These are phyloP conservation scores for Diplogasteroides magnus DNA, from an alignment of 1,140 invertebrate genomes.

Conservation along the genomic window DNA sequence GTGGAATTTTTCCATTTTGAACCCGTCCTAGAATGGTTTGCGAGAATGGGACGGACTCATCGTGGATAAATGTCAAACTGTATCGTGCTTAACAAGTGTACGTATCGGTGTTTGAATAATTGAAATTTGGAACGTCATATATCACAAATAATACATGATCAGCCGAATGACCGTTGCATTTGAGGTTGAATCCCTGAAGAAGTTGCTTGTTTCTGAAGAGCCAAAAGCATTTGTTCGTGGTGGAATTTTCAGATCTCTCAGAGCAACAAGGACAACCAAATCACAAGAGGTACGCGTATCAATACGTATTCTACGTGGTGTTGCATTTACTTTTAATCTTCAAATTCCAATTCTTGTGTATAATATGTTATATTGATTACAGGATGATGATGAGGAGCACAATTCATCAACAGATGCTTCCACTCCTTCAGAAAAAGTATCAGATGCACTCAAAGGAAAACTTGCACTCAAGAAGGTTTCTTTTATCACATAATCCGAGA, in stretches of 20 bases:
- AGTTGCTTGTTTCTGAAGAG: slow-evolving; percentile 24
- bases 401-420: slow-evolving; percentile 13
- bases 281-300: not conserved
- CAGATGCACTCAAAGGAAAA: slow-evolving; percentile 20
- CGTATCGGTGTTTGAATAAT: too few relatives aligned
- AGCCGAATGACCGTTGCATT: not conserved
- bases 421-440: slow-evolving; percentile 5
- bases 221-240: slow-evolving; percentile 16
- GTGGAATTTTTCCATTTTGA: too few relatives aligned
- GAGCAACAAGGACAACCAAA: not conserved
- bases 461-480: slow-evolving; percentile 15
- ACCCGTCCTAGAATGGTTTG: too few relatives aligned
- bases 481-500: not conserved
- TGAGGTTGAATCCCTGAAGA: slow-evolving; percentile 16
- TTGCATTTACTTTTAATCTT: too few relatives aligned
- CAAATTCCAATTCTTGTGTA: too few relatives aligned
- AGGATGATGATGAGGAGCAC: not conserved
- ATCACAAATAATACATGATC: not conserved
- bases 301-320: too few relatives aligned
- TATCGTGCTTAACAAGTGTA: too few relatives aligned
- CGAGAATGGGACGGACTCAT: too few relatives aligned
- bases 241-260: not conserved
- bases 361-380: too few relatives aligned
- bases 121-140: not conserved
- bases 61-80: too few relatives aligned